Evolutionary conservation across 2,888 invertebrate genomes (phyloP).

Genomic region (Stenodera caucasica): DNA sequence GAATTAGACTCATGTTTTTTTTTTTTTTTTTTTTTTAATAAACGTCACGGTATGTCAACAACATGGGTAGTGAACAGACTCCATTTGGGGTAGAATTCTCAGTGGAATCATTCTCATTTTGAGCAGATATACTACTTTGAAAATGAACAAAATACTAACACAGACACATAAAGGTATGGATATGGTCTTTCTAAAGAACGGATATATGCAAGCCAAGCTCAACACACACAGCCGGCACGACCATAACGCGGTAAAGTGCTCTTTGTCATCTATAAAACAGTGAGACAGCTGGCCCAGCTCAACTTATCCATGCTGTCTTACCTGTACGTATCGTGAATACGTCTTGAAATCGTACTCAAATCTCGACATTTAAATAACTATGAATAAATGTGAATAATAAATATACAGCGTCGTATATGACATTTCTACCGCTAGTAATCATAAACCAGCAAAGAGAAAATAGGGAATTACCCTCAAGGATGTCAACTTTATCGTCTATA

Average conservation of each 20-base stretch:
- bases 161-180: conserved; percentile 23
- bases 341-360: conserved; percentile 26
- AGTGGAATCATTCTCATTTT: conserved; percentile 27
- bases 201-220: conserved; percentile 41
- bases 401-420: conserved; percentile 35
- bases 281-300: conserved; percentile 49
- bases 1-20: no score
- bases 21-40: conserved; percentile 19
- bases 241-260: conserved; percentile 50
- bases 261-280: conserved; percentile 53
- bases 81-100: conserved; percentile 29
- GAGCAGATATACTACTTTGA: conserved; percentile 30
- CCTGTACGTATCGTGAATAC: conserved; percentile 26
- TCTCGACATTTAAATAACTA: conserved; percentile 40
- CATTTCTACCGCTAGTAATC: conserved; percentile 26
- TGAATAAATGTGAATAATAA: conserved; percentile 44
- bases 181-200: conserved; percentile 30
- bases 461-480: conserved; percentile 12
- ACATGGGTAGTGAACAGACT: conserved; percentile 21
- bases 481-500: conserved; percentile 25
- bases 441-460: conserved; percentile 24
- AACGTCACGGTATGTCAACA: conserved; percentile 25
- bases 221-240: conserved; percentile 48
- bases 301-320: conserved; percentile 43
- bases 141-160: conserved; percentile 31